Conservation (phyloP, 64 coral and sea anemone genomes). For the Cladopsammia gracilis region DNA sequence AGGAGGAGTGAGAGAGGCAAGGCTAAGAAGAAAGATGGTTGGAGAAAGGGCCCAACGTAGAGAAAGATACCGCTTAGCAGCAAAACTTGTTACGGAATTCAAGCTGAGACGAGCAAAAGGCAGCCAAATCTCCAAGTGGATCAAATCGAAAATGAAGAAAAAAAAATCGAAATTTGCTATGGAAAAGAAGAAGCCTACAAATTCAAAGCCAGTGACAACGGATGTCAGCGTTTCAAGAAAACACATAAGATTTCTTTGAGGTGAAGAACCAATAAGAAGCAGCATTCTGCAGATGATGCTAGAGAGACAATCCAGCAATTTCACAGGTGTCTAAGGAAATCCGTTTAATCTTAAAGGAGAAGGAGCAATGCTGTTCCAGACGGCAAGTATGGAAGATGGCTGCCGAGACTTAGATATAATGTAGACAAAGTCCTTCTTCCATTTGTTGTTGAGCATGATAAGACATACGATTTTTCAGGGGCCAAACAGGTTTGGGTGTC, state of each 20-base stretch:
- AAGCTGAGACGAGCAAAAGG: slow-evolving; percentile 62
- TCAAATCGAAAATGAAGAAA: slow-evolving; percentile 60
- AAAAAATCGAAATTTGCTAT: slow-evolving; percentile 45
- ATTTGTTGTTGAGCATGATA: too few species aligned
- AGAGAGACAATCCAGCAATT: slow-evolving; percentile 6
- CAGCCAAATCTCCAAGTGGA: slow-evolving; percentile 69
- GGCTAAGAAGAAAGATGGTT: slow-evolving; percentile 50
- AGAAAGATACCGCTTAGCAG: slow-evolving; percentile 47
- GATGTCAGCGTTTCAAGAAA: slow-evolving; percentile 12
- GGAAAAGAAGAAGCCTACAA: slow-evolving; percentile 27
- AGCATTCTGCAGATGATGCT: not conserved
- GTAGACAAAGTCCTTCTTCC: slow-evolving; percentile 3
- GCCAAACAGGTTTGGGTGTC: too few species aligned
- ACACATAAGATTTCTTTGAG: not conserved
- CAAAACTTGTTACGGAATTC: slow-evolving; percentile 47
- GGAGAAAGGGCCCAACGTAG: not conserved
- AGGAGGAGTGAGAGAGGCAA: slow-evolving; percentile 6
- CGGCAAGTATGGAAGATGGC: not conserved
- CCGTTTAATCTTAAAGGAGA: not conserved
- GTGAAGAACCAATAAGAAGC: slow-evolving; percentile 1
- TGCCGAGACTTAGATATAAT: not conserved
- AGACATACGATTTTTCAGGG: too few species aligned
- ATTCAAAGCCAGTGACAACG: slow-evolving; percentile 64
- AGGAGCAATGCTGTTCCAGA: not conserved
- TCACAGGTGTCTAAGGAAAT: not conserved